These are phyloP conservation scores for Meleagris gallopavo DNA, from an alignment of 2,113 vertebrate species.

Conservation along the genomic window DNA sequence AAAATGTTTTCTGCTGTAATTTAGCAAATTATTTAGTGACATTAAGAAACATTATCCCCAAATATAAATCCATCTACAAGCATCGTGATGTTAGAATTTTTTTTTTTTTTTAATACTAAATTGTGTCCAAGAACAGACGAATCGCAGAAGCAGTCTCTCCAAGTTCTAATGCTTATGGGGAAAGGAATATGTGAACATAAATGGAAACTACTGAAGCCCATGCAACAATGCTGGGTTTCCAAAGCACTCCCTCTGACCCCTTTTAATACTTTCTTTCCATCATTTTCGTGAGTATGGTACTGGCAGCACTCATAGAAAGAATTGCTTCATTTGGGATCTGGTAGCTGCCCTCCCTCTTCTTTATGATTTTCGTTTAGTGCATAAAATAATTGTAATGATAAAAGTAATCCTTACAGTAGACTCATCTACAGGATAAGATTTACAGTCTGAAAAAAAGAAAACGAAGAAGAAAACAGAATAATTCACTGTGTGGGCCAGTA, in stretches of 20 bases:
- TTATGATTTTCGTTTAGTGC: not conserved
- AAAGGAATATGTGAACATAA: not conserved
- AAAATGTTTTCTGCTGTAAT: not conserved
- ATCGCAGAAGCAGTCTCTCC: constrained; percentile 26
- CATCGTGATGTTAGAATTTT: not conserved
- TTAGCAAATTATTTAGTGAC: not conserved
- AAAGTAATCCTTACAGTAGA: not conserved
- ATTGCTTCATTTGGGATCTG: not conserved
- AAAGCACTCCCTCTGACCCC: not conserved
- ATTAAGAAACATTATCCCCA: not conserved
- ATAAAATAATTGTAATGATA: not conserved
- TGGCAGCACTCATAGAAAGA: not conserved
- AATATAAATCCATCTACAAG: not conserved
- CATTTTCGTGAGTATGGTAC: not conserved
- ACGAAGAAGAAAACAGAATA: not conserved
- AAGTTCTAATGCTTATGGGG: not conserved
- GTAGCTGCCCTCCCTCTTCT: not conserved
- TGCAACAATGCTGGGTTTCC: not conserved
- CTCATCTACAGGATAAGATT: not conserved
- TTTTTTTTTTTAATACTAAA: not conserved
- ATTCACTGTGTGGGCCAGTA: not conserved
- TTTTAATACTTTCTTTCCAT: constrained; percentile 17
- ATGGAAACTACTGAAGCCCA: constrained; percentile 16
- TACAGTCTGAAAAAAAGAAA: not conserved
- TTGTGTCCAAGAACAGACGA: not conserved